Evolutionary conservation across 2,888 invertebrate species (phyloP).

Genomic region (Parnassius smintheus): DNA sequence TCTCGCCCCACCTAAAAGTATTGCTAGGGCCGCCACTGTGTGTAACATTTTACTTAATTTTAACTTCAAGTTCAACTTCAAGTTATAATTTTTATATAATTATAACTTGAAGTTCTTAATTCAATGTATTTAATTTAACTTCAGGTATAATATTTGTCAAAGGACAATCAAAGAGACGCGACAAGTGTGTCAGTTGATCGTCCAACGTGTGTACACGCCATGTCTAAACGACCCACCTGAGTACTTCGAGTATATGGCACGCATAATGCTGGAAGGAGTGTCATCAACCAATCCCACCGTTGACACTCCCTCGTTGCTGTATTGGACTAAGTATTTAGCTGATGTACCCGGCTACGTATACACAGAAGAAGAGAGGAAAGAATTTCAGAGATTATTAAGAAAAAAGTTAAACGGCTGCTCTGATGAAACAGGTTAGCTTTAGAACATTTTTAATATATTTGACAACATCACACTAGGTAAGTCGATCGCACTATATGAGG

Average conservation of each 20-base stretch:
- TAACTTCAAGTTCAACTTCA: no score
- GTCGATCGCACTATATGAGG: no score
- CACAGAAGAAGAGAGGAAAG: conserved; percentile 39
- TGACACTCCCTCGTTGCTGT: conserved; percentile 60
- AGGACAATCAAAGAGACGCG: conserved; percentile 80
- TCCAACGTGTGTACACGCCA: conserved; percentile 80
- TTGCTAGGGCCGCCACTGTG: no score
- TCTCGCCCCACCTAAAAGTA: no score
- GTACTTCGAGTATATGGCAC: conserved; percentile 82
- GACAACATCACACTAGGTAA: no score
- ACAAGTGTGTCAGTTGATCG: conserved; percentile 73
- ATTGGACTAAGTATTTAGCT: conserved; percentile 72
- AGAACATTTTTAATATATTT: no score
- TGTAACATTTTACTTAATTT: no score
- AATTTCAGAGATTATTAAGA: conserved; percentile 32
- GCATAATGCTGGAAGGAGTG: conserved; percentile 81
- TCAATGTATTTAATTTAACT: not conserved
- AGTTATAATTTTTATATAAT: no score
- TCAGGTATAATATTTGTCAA: conserved; percentile 84
- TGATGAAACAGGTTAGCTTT: conserved; percentile 31
- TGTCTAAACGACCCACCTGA: conserved; percentile 71
- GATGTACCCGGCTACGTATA: conserved; percentile 70
- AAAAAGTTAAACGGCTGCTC: conserved; percentile 33
- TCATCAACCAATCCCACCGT: conserved; percentile 82
- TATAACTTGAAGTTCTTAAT: no score